Evolutionary conservation across 2,797 vertebrate species (phyloP), one percentile per base, ranked within the genome.

Genomic region (Hydrocynus forskahlii): DNA sequence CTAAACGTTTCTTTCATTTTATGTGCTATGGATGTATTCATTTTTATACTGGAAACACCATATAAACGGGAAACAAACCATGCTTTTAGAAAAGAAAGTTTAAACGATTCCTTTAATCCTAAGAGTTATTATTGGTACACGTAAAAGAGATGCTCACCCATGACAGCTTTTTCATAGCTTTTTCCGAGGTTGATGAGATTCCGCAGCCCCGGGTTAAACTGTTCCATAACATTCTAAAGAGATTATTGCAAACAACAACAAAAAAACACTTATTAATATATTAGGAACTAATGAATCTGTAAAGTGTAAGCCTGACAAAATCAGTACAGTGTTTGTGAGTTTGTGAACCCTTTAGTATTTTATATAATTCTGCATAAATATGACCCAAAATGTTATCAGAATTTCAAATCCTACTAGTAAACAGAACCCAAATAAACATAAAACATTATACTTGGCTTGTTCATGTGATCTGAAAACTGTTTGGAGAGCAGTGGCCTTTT

Each of bases 111-210:
- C 62, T 38, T 64, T 38, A 17, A 64, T 38, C 13, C 62, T 17
- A 17, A 38, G 29, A 63, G 10, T 45, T 43, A 70, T 48, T 21
- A 71, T 52, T 7, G n/a, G 38, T 5, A 82, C 57, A 76, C 38
- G 13, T 7, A 60, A 73, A 62, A 5, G 9, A 21, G 87, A 59
- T 67, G 87, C 97, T 97, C 93, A 99, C 98, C 97, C 83, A 93
- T 94, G 76, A 98, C 96, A 17, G 97, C 94, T 92, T 99, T 99
- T 92, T 99, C 98, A 75, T 99, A 99, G 92, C 94, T 99, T 92
- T 97, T 99, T 19, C 98, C 98, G 86, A 99, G 90, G 92, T 98
- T 99, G 92, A 98, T 94, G 88, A 99, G 95, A 88, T 98, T 99
- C 88, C 96, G 95, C 85, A 99, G 94, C 19, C 98, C 97, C 0